These are phyloP conservation scores for Chionodraco myersi DNA, from an alignment of 2,113 vertebrate genomes.

Conservation along the genomic window DNA sequence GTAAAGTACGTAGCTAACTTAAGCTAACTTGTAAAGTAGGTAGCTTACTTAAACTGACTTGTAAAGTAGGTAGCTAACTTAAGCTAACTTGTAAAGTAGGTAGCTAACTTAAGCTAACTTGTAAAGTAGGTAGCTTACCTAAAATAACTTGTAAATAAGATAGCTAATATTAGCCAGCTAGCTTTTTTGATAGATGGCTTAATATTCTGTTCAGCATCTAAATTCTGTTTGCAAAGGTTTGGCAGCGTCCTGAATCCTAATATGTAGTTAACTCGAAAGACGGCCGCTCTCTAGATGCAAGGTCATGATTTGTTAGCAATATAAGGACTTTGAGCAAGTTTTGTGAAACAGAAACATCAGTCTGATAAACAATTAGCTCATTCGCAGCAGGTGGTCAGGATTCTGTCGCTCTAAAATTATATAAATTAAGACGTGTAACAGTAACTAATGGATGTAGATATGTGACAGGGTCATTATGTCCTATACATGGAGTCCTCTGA, in stretches of 20 bases:
- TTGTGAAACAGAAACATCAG: neutral
- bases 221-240: slow-evolving; percentile 49
- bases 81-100: no score
- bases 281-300: slow-evolving; percentile 28
- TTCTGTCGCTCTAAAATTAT: slow-evolving; percentile 14
- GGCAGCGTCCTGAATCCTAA: slow-evolving; percentile 58
- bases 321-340: slow-evolving; percentile 1
- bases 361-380: neutral
- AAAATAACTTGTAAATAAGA: no score
- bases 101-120: no score
- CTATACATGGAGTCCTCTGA: slow-evolving; percentile 36
- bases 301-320: slow-evolving; percentile 26
- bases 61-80: no score
- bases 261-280: slow-evolving; percentile 31
- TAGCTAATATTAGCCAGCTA: no score
- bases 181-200: slow-evolving; percentile 5
- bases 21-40: no score
- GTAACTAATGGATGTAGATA: slow-evolving; percentile 28
- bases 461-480: slow-evolving; percentile 39
- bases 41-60: no score
- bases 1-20: no score
- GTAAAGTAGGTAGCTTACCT: no score
- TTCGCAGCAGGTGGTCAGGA: slow-evolving; percentile 19
- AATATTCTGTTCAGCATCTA: slow-evolving; percentile 47
- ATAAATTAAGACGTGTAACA: neutral